These are phyloP conservation scores for Phasia obesa DNA, from an alignment of 2,888 invertebrate genomes.

Conservation along the genomic window DNA sequence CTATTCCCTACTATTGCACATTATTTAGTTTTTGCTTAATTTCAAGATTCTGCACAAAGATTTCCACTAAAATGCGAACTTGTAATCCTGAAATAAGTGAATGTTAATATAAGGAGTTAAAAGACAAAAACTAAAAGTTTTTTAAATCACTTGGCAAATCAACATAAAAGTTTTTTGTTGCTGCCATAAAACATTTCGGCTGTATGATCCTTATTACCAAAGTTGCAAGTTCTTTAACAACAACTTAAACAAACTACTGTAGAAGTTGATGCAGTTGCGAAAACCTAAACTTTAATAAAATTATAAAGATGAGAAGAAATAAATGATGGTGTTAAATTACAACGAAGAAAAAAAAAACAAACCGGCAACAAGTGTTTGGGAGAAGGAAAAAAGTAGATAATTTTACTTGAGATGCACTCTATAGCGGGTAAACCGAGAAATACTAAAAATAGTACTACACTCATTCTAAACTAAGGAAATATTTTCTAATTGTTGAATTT, in stretches of 20 bases:
- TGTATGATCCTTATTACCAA: constrained; percentile 33
- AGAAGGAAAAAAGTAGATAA: constrained; percentile 1
- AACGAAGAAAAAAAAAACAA: too few species aligned
- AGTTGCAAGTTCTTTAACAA: constrained; percentile 32
- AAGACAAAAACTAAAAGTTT: constrained; percentile 19
- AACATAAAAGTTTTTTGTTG: constrained; percentile 38
- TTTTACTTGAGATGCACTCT: constrained; percentile 8
- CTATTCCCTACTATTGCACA: background rate
- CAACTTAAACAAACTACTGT: constrained; percentile 46
- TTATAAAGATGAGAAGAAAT: constrained; percentile 45
- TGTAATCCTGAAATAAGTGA: constrained; percentile 27
- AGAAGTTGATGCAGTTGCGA: constrained; percentile 52
- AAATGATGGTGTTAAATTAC: constrained; percentile 69
- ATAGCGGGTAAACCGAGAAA: background rate
- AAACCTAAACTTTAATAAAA: constrained; percentile 35
- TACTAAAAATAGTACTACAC: too few species aligned
- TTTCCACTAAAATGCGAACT: constrained; percentile 29
- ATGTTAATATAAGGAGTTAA: constrained; percentile 1
- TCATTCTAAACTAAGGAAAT: too few species aligned
- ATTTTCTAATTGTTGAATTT: too few species aligned
- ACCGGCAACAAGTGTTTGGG: constrained; percentile 66
- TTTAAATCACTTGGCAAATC: constrained; percentile 61
- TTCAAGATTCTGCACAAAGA: constrained; percentile 43
- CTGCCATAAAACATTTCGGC: constrained; percentile 61
- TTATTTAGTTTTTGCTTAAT: constrained; percentile 51